These are phyloP conservation scores for Drosophila merina DNA, from an alignment of 2,888 invertebrate genomes.

Conservation along the genomic window DNA sequence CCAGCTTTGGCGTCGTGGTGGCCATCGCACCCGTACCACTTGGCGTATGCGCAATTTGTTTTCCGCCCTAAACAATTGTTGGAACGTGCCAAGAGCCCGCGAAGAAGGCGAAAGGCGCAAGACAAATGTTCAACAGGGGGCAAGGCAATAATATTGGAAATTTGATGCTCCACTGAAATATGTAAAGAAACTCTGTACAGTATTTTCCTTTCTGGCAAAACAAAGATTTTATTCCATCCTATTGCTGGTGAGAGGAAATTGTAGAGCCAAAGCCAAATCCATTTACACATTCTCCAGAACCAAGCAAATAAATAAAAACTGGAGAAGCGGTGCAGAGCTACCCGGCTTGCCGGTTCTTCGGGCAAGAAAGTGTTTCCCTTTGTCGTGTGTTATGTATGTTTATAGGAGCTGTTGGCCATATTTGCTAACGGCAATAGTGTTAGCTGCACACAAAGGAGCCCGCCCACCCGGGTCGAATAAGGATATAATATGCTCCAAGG, in stretches of 20 bases:
- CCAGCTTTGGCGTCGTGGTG: not conserved
- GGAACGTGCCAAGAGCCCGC: constrained; percentile 57
- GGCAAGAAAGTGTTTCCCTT: constrained; percentile 33
- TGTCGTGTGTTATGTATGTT: constrained; percentile 21
- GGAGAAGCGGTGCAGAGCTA: constrained; percentile 10
- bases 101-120: constrained; percentile 17
- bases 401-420: constrained; percentile 26
- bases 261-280: constrained; percentile 32
- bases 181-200: constrained; percentile 9
- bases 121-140: constrained; percentile 72
- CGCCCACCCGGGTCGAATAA: constrained; percentile 18
- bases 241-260: constrained; percentile 23
- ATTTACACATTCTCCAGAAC: constrained; percentile 14
- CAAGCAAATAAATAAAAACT: constrained; percentile 6
- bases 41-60: constrained; percentile 64
- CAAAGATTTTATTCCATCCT: constrained; percentile 22
- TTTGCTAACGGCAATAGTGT: constrained; percentile 28
- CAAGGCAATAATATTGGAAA: constrained; percentile 76
- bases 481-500: constrained; percentile 33
- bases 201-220: constrained; percentile 34
- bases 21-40: constrained; percentile 15
- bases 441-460: constrained; percentile 25
- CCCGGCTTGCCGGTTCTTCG: constrained; percentile 4
- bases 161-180: constrained; percentile 59
- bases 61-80: constrained; percentile 67